A percentile compares a stretch with the other conserved stretches of the same genome.
Conservation (phyloP, 1,140 invertebrate species). For the Microplitis mediator region DNA sequence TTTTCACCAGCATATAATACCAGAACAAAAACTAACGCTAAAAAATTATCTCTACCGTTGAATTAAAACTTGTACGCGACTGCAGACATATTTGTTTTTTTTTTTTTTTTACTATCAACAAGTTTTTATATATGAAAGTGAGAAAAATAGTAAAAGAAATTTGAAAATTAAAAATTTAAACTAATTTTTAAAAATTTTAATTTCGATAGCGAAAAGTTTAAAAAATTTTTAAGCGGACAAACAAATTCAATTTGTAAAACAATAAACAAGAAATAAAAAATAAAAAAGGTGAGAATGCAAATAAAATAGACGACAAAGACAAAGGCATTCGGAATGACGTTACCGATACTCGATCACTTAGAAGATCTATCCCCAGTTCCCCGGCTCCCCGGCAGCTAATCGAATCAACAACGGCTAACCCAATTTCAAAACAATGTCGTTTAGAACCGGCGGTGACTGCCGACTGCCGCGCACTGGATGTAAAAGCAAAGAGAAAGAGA, state of each 20-base stretch:
- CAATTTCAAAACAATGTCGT: slow-evolving; percentile 53
- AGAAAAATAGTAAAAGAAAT: no score
- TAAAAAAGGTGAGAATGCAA: background rate
- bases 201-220: no score
- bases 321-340: slow-evolving; percentile 28
- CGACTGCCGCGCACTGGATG: background rate
- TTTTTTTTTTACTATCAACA: no score
- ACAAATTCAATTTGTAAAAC: background rate
- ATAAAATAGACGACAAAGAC: background rate
- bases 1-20: no score
- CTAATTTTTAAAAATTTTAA: no score
- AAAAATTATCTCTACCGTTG: no score
- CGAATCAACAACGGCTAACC: slow-evolving; percentile 46
- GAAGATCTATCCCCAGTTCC: background rate
- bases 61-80: no score
- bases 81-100: no score
- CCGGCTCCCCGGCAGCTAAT: slow-evolving; percentile 21
- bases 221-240: no score
- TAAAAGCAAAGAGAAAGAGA: background rate
- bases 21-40: no score
- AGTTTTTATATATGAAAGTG: no score
- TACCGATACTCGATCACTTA: slow-evolving; percentile 36
- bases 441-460: slow-evolving; percentile 20
- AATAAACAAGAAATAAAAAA: background rate
- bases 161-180: no score